A percentile compares a stretch with the other conserved stretches of the same genome.
These are phyloP conservation scores for Glossophaga mutica DNA, from an alignment of 2,797 vertebrate species.

Conservation along the genomic window DNA sequence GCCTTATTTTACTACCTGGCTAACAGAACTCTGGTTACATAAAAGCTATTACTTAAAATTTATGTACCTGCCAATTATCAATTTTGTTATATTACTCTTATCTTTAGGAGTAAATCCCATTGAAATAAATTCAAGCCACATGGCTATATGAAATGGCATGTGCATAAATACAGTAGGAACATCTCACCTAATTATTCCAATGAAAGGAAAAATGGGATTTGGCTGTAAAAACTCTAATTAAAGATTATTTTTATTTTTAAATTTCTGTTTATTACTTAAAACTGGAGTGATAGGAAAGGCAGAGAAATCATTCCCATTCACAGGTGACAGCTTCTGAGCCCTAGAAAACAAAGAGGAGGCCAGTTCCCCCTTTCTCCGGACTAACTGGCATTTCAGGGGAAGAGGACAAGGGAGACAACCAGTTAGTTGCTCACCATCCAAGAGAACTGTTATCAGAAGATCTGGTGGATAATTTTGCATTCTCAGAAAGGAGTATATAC, in stretches of 20 bases:
- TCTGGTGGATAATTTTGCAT: background rate
- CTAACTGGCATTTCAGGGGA: background rate
- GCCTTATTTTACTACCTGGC: background rate
- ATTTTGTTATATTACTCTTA: background rate
- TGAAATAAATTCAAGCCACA: background rate
- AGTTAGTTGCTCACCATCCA: background rate
- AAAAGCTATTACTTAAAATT: background rate
- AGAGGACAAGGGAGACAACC: background rate
- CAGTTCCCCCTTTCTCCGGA: background rate
- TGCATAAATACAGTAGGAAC: background rate
- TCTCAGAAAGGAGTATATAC: slow-evolving; percentile 7
- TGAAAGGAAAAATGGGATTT: background rate
- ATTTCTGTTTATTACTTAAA: background rate
- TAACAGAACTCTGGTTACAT: background rate
- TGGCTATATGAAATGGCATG: background rate
- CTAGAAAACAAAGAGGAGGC: background rate
- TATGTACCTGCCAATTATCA: background rate
- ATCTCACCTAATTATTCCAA: background rate
- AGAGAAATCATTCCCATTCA: background rate
- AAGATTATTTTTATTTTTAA: background rate
- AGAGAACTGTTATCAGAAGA: background rate
- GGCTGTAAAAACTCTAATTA: background rate
- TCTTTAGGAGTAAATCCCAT: background rate
- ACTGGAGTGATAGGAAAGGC: background rate
- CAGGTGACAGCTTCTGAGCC: background rate